Evolutionary conservation across 2,797 vertebrate species (phyloP).

Genomic region (Melanotaenia nigrans): DNA sequence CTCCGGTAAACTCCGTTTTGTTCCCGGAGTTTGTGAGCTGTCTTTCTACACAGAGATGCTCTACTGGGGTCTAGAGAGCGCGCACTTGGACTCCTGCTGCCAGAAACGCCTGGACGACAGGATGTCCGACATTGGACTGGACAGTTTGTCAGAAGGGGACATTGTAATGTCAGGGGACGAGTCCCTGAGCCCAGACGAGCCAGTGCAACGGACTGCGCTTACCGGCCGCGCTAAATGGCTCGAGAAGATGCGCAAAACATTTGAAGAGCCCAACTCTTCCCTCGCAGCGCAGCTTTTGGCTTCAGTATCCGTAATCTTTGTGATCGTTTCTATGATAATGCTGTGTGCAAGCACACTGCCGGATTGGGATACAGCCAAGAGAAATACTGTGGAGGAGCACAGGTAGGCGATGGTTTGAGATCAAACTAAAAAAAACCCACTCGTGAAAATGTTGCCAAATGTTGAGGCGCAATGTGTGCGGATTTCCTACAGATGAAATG

Average conservation of each 20-base stretch:
- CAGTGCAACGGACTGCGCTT: slow-evolving; percentile 56
- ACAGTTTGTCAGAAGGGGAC: slow-evolving; percentile 86
- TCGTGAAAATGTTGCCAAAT: slow-evolving; percentile 10
- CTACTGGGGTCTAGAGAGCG: slow-evolving; percentile 97
- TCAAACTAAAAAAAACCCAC: background rate
- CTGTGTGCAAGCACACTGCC: slow-evolving; percentile 96
- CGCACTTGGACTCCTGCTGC: slow-evolving; percentile 96
- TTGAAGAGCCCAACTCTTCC: slow-evolving; percentile 97
- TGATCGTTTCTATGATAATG: slow-evolving; percentile 97
- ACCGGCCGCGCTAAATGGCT: slow-evolving; percentile 86
- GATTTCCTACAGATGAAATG: slow-evolving; percentile 1
- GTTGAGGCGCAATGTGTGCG: slow-evolving; percentile 11
- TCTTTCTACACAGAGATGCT: slow-evolving; percentile 99
- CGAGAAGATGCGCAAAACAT: slow-evolving; percentile 92
- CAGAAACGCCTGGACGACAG: slow-evolving; percentile 96
- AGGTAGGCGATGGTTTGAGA: slow-evolving; percentile 86
- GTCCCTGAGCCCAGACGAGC: slow-evolving; percentile 54
- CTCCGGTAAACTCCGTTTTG: slow-evolving; percentile 95
- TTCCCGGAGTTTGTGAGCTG: slow-evolving; percentile 96
- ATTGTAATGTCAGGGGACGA: slow-evolving; percentile 75
- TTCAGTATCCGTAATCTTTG: slow-evolving; percentile 93
- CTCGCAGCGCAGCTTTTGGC: slow-evolving; percentile 93
- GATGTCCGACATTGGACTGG: slow-evolving; percentile 92
- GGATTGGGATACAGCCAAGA: slow-evolving; percentile 96
- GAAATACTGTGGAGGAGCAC: slow-evolving; percentile 93